Evolutionary conservation across 2,113 vertebrate species (phyloP).

Genomic region (Ascaphus truei): DNA sequence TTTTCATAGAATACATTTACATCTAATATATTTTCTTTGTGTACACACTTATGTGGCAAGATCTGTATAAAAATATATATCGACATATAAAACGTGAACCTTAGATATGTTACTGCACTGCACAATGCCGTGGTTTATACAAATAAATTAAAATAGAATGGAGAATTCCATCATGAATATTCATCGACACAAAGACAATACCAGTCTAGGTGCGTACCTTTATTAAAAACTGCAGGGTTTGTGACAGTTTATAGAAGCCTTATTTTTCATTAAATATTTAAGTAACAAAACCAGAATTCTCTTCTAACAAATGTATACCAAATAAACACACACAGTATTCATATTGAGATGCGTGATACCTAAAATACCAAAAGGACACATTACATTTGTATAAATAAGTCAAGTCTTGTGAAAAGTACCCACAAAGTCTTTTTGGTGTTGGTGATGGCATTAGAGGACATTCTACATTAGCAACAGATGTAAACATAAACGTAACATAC

Average conservation of each 20-base stretch:
- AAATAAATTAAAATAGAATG: too few species aligned
- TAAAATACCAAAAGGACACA: slow-evolving; percentile 44
- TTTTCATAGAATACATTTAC: too few species aligned
- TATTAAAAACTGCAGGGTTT: slow-evolving; percentile 57
- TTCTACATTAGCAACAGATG: slow-evolving; percentile 10
- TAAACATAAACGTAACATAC: slow-evolving; percentile 42
- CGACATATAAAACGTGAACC: too few species aligned
- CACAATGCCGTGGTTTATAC: too few species aligned
- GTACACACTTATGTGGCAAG: too few species aligned
- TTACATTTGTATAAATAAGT: slow-evolving; percentile 48
- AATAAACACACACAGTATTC: slow-evolving; percentile 43
- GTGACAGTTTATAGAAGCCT: slow-evolving; percentile 23
- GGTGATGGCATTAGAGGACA: neutral
- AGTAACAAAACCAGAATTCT: slow-evolving; percentile 46
- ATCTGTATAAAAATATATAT: too few species aligned
- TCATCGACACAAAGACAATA: slow-evolving; percentile 30
- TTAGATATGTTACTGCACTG: too few species aligned
- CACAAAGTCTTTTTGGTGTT: neutral
- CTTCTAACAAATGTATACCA: slow-evolving; percentile 41
- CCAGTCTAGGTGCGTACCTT: slow-evolving; percentile 45
- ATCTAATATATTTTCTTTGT: too few species aligned
- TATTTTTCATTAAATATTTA: slow-evolving; percentile 43
- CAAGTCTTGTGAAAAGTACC: slow-evolving; percentile 42
- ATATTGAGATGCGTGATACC: slow-evolving; percentile 41
- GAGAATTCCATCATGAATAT: too few species aligned